Evolutionary conservation across 1,140 invertebrate species (phyloP), one percentile per base, ranked within the genome.

Genomic region (Brachionus plicatilis): DNA sequence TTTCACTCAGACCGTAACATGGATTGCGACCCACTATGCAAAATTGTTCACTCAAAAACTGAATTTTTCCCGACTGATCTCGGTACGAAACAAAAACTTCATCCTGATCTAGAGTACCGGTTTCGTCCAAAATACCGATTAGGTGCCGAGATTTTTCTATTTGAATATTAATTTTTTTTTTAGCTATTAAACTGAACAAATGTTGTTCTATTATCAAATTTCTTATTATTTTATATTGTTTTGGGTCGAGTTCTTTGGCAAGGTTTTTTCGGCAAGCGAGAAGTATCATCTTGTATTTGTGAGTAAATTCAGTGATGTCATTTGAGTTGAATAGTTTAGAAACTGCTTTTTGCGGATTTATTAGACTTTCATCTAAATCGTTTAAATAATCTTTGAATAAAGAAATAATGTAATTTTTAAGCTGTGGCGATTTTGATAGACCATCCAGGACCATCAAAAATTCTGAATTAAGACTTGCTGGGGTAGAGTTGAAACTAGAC

Each of bases 1-100:
- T 87, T 86, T 90, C 89, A 20, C 90, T 90, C 4, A 88, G 86
- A 83, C 89, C 88, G 50, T 89, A 87, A 66, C 87, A 89, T 12
- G 89, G 89, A 86, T 88, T 90, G 85, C 90, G 90, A 3, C 88
- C 88, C 14, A 87, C 85, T 33, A 87, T 47, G 24, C 41, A 47
- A 8, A 20, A 8, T 20, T 47, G 41, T 27, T 37, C 45, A 47
- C 27, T 37, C 20, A 50, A 82, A 84, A 47, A 78, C 7, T 43
- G 37, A 27, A 76, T 53, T 53, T 85, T 14, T 3, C 56, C 33
- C 4, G 70, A 60, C 9, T 66, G 14, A 24, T 50, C 20, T 6
- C 33, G 14, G 9, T 27, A 82, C 14, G 45, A 76, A 45, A 85
- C 56, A 85, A 56, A 82, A 3, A 76, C 45, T 85, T 66, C 72